A percentile compares a stretch with the other conserved stretches of the same genome.
Conservation (phyloP, 2,888 invertebrate genomes). For the Andrena praecox region DNA sequence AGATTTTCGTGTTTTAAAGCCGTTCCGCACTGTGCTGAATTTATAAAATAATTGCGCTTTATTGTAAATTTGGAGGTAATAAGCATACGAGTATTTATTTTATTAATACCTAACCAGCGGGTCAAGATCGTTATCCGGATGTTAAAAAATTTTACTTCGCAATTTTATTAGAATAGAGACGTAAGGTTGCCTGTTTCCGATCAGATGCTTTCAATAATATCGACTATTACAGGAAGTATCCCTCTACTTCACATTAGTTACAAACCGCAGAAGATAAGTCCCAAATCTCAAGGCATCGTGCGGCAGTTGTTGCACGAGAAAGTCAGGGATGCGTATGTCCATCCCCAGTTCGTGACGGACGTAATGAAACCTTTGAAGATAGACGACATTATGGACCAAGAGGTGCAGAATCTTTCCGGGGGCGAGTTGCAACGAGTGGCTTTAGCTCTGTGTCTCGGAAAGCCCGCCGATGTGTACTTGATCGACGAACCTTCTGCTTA, state of each 20-base stretch:
- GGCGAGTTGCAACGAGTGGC: slow-evolving; percentile 99
- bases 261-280: slow-evolving; percentile 99
- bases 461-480: slow-evolving; percentile 99
- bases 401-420: slow-evolving; percentile 99
- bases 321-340: slow-evolving; percentile 98
- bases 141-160: too few relatives aligned
- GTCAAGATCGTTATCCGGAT: too few relatives aligned
- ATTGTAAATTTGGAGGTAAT: too few relatives aligned
- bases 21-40: too few relatives aligned
- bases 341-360: slow-evolving; percentile 99
- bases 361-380: slow-evolving; percentile 99
- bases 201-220: neutral
- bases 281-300: slow-evolving; percentile 97
- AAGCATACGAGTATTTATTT: too few relatives aligned
- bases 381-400: slow-evolving; percentile 98
- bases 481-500: slow-evolving; percentile 99
- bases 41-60: too few relatives aligned
- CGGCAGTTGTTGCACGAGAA: slow-evolving; percentile 97
- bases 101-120: too few relatives aligned
- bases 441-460: slow-evolving; percentile 97
- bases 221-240: slow-evolving; percentile 87
- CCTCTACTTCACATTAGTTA: slow-evolving; percentile 99
- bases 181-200: neutral
- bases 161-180: too few relatives aligned
- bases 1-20: too few relatives aligned